Conservation (phyloP, 2,888 invertebrate species). For the Balanococcus diminutus region DNA sequence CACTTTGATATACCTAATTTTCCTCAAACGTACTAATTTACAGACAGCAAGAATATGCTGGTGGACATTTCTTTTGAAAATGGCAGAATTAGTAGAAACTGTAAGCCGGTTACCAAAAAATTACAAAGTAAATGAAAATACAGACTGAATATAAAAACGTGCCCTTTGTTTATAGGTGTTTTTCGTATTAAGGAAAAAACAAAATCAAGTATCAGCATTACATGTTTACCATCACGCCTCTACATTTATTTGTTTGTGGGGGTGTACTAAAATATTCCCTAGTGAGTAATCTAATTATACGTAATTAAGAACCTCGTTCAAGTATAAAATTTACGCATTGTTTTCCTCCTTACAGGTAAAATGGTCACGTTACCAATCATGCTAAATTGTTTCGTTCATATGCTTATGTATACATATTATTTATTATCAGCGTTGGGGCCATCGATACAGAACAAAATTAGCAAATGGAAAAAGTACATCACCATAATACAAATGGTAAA, state of each 20-base stretch:
- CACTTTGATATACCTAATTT: background rate
- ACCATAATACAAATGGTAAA: conserved; percentile 57
- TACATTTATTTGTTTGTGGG: conserved; percentile 68
- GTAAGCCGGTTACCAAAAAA: conserved; percentile 57
- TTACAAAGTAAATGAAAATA: background rate
- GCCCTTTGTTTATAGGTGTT: conserved; percentile 62
- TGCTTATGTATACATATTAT: conserved; percentile 75
- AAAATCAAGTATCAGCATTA: conserved; percentile 72
- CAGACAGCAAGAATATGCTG: conserved; percentile 65
- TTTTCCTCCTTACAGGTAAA: conserved; percentile 66
- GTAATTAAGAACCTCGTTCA: background rate
- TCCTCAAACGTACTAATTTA: conserved; percentile 41
- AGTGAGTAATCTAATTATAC: conserved; percentile 64
- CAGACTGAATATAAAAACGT: background rate
- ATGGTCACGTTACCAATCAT: conserved; percentile 70
- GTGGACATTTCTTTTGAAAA: conserved; percentile 71
- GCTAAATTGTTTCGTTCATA: conserved; percentile 72
- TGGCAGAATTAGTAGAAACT: conserved; percentile 73
- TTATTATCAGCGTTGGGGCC: conserved; percentile 56
- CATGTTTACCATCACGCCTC: conserved; percentile 77
- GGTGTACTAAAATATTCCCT: conserved; percentile 69
- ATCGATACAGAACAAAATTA: conserved; percentile 54
- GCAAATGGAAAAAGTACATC: conserved; percentile 56
- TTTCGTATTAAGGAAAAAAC: conserved; percentile 74
- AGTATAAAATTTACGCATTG: background rate